Percentiles rank a stretch among this genome's conserved stretches.
These are phyloP conservation scores for Mormyrus lacerda DNA, from an alignment of 2,113 vertebrate species.

Conservation along the genomic window DNA sequence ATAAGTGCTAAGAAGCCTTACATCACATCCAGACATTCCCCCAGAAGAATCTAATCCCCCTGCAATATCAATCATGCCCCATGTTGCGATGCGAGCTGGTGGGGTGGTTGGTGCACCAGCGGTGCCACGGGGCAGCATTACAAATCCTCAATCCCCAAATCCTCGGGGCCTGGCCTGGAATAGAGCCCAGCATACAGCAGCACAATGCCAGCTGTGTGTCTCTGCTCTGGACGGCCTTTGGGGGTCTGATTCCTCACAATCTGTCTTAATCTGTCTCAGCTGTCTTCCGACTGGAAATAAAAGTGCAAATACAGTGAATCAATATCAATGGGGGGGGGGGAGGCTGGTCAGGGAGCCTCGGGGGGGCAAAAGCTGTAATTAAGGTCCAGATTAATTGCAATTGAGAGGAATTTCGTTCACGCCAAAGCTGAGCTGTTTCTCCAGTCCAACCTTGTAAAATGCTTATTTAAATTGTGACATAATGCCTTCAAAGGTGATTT, in stretches of 20 bases:
- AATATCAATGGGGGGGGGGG: neutral
- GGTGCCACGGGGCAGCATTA: slow-evolving; percentile 17
- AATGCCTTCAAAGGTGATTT: neutral
- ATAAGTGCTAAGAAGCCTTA: neutral
- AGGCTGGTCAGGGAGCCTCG: slow-evolving; percentile 18
- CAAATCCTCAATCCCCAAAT: slow-evolving; percentile 7
- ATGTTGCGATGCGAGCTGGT: neutral
- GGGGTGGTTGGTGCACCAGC: neutral
- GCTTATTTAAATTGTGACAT: neutral
- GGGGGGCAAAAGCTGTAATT: slow-evolving; percentile 9
- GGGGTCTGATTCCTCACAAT: neutral
- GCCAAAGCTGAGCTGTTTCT: neutral
- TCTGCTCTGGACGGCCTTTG: neutral
- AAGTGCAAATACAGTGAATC: neutral
- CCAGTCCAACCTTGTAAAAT: neutral
- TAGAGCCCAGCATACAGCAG: neutral
- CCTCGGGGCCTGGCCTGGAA: neutral
- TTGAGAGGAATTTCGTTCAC: neutral
- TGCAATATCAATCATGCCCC: neutral
- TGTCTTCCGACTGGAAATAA: neutral
- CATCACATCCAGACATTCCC: neutral
- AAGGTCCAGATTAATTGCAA: neutral
- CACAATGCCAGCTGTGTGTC: neutral
- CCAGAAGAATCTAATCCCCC: neutral
- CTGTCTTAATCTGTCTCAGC: neutral